Evolutionary conservation across 2,113 vertebrate species (phyloP).

Genomic region (Triplophysa tibetana): DNA sequence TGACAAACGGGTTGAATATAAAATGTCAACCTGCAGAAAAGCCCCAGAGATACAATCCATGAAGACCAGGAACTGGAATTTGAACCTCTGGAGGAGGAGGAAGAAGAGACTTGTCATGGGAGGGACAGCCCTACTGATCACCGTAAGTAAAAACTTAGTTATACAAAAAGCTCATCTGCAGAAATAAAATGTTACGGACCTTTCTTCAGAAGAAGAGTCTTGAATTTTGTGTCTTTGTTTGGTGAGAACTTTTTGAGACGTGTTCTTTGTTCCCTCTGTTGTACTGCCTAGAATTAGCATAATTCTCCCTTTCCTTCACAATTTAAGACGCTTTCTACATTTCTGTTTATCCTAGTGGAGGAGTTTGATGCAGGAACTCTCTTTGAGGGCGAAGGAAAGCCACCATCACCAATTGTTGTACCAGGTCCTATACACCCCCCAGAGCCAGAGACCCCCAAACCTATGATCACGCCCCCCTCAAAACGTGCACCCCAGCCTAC

Average conservation of each 20-base stretch:
- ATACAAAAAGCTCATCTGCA: not conserved
- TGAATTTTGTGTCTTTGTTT: too few species aligned
- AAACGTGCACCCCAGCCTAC: conserved; percentile 30
- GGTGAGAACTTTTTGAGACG: not conserved
- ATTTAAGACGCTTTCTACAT: not conserved
- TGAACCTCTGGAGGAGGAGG: conserved; percentile 75
- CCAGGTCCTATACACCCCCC: not conserved
- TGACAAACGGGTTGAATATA: not conserved
- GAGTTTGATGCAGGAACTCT: conserved; percentile 6
- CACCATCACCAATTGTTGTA: conserved; percentile 35
- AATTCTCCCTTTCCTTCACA: not conserved
- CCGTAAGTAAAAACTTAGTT: conserved; percentile 28
- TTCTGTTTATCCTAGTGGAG: conserved; percentile 6
- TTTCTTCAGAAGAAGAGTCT: too few species aligned
- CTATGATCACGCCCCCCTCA: conserved; percentile 21
- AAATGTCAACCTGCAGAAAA: conserved; percentile 64
- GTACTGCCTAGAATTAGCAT: not conserved
- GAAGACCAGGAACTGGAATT: conserved; percentile 80
- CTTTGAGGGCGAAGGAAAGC: conserved; percentile 3
- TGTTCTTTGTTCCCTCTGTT: too few species aligned
- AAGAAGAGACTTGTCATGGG: conserved; percentile 61
- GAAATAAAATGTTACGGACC: too few species aligned
- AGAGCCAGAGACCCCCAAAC: conserved; percentile 32
- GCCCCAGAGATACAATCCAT: conserved; percentile 71
- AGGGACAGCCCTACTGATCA: conserved; percentile 44